Evolutionary conservation across 2,888 invertebrate species (phyloP).

Genomic region (Ectropis crepuscularia): DNA sequence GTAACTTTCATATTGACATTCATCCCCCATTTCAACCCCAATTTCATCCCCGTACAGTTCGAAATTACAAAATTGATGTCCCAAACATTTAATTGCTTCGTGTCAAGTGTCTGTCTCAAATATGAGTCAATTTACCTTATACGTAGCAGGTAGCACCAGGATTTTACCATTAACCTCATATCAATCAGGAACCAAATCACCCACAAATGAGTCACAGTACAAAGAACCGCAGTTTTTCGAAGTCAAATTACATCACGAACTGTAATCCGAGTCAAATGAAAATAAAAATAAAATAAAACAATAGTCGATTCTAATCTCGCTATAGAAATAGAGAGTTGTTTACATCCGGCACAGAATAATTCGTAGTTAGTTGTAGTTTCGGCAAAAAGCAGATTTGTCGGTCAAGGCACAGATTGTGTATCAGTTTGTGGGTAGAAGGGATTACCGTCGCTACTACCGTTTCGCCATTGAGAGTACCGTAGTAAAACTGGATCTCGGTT

Average conservation of each 20-base stretch:
- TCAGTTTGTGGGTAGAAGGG: neutral
- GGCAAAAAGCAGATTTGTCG: slow-evolving; percentile 53
- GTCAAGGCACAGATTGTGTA: slow-evolving; percentile 32
- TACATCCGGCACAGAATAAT: slow-evolving; percentile 53
- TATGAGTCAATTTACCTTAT: too few species aligned
- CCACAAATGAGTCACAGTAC: slow-evolving; percentile 1
- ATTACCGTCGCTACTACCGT: slow-evolving; percentile 1
- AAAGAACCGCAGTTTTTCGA: slow-evolving; percentile 5
- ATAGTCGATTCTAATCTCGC: slow-evolving; percentile 42
- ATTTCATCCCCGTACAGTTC: too few species aligned
- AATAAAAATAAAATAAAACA: slow-evolving; percentile 42
- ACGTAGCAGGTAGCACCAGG: too few species aligned
- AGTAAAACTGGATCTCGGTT: slow-evolving; percentile 6
- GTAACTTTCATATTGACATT: too few species aligned
- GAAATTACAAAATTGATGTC: too few species aligned
- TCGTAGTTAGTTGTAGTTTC: slow-evolving; percentile 43
- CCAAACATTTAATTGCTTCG: too few species aligned
- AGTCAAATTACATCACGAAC: slow-evolving; percentile 20
- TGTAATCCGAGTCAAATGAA: slow-evolving; percentile 23
- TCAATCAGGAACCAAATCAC: neutral
- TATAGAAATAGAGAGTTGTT: slow-evolving; percentile 73
- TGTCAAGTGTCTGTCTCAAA: too few species aligned
- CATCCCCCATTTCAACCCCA: too few species aligned
- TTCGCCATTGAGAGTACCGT: slow-evolving; percentile 9
- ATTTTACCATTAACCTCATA: too few species aligned